A percentile compares a stretch with the other conserved stretches of the same genome.
These are phyloP conservation scores for Trididemnum clinides DNA, from an alignment of 23 tunicate species.

Conservation along the genomic window DNA sequence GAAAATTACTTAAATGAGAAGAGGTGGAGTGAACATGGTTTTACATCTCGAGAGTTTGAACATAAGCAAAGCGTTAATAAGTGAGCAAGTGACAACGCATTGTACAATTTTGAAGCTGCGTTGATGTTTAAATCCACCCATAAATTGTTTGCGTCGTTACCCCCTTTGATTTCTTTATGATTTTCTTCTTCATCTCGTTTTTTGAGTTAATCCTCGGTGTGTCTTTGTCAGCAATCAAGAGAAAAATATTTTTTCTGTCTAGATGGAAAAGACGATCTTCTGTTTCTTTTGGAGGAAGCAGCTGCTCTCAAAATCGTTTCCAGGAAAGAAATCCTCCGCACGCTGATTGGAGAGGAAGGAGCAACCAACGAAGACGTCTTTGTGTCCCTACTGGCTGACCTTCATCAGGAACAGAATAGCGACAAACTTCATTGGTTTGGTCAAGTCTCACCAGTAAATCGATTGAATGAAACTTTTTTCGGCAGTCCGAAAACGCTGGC, in stretches of 20 bases:
- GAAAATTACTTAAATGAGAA: no score
- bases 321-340: constrained; percentile 55
- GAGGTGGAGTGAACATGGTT: no score
- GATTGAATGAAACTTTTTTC: no score
- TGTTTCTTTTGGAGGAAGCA: constrained; percentile 78
- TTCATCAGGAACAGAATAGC: constrained; percentile 74
- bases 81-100: no score
- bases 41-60: no score
- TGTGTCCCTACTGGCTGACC: constrained; percentile 77
- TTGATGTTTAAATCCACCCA: no score
- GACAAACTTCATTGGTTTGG: constrained; percentile 67
- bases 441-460: constrained; percentile 38
- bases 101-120: no score
- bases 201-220: no score
- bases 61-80: no score
- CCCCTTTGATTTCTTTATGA: neutral
- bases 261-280: constrained; percentile 82
- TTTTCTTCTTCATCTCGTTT: neutral
- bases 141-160: no score
- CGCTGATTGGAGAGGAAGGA: constrained; percentile 47
- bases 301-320: constrained; percentile 71
- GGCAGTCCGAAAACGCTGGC: no score
- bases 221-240: neutral
- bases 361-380: constrained; percentile 55
- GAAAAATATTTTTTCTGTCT: neutral